A percentile compares a stretch with the other conserved stretches of the same genome.
These are phyloP conservation scores for Serripes groenlandicus DNA, from an alignment of 2,888 invertebrate genomes.

Conservation along the genomic window DNA sequence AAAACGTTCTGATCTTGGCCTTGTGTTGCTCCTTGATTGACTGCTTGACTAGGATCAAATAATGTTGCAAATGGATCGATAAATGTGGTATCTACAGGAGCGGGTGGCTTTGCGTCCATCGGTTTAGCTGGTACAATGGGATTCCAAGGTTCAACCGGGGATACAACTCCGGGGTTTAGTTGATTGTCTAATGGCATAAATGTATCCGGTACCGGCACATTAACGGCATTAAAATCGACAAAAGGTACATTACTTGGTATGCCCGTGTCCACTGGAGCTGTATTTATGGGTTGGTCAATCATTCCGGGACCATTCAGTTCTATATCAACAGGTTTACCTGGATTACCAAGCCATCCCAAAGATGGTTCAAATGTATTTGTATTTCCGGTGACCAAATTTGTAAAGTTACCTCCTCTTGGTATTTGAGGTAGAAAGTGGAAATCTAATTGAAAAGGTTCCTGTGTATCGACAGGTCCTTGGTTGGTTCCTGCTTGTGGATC, in stretches of 20 bases:
- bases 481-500: neutral
- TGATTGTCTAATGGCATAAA: neutral
- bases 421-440: constrained; percentile 13
- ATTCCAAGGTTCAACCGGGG: neutral
- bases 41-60: neutral
- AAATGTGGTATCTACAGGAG: neutral
- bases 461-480: neutral
- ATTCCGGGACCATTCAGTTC: neutral
- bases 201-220: neutral
- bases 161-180: neutral
- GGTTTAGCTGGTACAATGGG: neutral
- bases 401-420: constrained; percentile 1
- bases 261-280: neutral
- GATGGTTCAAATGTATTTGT: constrained; percentile 10
- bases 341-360: neutral
- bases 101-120: neutral
- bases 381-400: constrained; percentile 10
- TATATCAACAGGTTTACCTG: neutral
- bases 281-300: neutral
- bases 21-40: neutral
- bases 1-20: neutral
- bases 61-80: neutral
- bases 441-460: neutral
- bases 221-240: neutral
- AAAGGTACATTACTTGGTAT: neutral